Evolutionary conservation across 2,888 invertebrate species (phyloP), one percentile per base, ranked within the genome.

Genomic region (Thereva nobilitata): DNA sequence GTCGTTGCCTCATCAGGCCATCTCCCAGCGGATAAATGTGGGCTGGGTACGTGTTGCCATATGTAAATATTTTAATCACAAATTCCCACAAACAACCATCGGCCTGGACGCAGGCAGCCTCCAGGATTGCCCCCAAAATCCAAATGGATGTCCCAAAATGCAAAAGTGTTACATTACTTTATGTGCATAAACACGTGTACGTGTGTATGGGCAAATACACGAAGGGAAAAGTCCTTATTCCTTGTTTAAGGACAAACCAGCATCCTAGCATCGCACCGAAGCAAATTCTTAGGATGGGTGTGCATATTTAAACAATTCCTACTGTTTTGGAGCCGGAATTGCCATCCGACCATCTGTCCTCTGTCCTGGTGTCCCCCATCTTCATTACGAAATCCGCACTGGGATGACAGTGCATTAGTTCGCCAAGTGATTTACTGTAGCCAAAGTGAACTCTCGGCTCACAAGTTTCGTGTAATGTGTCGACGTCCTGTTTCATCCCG

Each of bases 371-470:
- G 23, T 23, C 23, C 49, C 59, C 59, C 49, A 59, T 59, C 59
- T 47, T 59, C 59, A 59, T 59, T 59, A 59, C 59, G 59, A 49
- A 59, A 59, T 47, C 47, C 59, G 37, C 47, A 47, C 59, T 47
- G 59, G 59, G 49, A 59, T 59, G 59, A 59, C 59, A 59, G 59
- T 59, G 59, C 59, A 59, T 59, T 59, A 59, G 59, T 59, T 59
- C 59, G 42, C 47, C 23, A 45, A 38, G 59, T 59, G 59, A 59
- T 59, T 59, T 59, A 59, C 59, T 47, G 59, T 59, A 38, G 59
- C 59, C 59, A 49, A 37, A 37, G 45, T 47, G 45, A 49, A 59
- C 45, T 49, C 59, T 10, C 49, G 47, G 35, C 49, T 47, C 59
- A 49, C 59, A 37, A 49, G 59, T 59, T 59, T 59, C 49, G 59